These are phyloP conservation scores for Heteromyza rotundicornis DNA, from an alignment of 2,888 invertebrate species.

Conservation along the genomic window DNA sequence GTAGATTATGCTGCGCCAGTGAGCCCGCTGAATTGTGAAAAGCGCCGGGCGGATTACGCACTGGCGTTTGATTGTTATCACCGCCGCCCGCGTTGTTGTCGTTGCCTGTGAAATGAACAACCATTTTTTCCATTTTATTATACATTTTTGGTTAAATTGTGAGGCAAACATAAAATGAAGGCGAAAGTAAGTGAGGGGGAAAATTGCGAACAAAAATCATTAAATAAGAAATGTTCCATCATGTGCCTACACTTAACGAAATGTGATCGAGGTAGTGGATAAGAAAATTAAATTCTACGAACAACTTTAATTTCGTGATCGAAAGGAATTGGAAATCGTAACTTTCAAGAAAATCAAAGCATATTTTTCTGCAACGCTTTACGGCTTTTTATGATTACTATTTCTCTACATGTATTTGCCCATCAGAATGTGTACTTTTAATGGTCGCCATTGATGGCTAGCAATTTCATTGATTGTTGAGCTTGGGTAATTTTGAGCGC, in stretches of 20 bases:
- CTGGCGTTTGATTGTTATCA: conserved; percentile 61
- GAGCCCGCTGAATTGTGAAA: conserved; percentile 62
- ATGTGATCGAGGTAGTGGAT: too few relatives aligned
- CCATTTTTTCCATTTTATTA: background rate
- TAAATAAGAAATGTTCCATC: background rate
- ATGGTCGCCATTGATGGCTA: too few relatives aligned
- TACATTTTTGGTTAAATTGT: background rate
- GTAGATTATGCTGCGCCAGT: conserved; percentile 57
- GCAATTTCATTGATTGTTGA: too few relatives aligned
- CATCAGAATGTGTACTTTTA: too few relatives aligned
- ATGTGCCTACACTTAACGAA: background rate
- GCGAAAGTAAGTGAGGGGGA: background rate
- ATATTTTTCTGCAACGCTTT: too few relatives aligned
- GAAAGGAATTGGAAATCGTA: too few relatives aligned
- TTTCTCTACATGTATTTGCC: too few relatives aligned
- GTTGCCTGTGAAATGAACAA: conserved; percentile 40
- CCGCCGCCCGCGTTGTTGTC: conserved; percentile 44
- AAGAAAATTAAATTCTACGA: too few relatives aligned
- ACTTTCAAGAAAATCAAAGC: too few relatives aligned
- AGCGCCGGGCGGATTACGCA: conserved; percentile 63
- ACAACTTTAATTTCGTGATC: too few relatives aligned
- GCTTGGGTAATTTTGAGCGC: too few relatives aligned
- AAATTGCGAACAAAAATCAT: background rate
- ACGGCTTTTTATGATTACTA: too few relatives aligned
- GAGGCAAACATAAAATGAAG: background rate